These are phyloP conservation scores for Ruditapes philippinarum DNA, from an alignment of 1,140 invertebrate species.

Conservation along the genomic window DNA sequence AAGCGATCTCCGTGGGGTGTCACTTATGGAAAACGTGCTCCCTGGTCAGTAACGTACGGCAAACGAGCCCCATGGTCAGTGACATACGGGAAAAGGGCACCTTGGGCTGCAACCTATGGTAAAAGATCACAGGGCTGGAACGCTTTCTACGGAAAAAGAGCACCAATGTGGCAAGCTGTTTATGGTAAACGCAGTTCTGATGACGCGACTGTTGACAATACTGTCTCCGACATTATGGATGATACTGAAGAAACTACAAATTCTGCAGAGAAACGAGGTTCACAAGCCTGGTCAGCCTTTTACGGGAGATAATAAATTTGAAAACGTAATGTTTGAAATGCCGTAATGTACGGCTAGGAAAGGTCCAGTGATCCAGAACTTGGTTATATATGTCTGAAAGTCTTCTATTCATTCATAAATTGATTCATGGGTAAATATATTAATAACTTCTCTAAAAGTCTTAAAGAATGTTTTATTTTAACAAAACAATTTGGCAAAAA, in stretches of 20 bases:
- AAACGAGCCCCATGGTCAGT: slow-evolving; percentile 32
- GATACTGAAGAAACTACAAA: neutral
- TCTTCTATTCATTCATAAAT: no score
- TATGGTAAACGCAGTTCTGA: slow-evolving; percentile 15
- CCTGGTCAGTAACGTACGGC: slow-evolving; percentile 40
- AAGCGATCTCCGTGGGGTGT: neutral
- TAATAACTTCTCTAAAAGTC: no score
- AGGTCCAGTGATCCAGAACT: no score
- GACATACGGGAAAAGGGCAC: slow-evolving; percentile 38
- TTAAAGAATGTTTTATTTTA: no score
- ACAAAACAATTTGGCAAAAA: no score
- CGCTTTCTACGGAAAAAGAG: slow-evolving; percentile 17
- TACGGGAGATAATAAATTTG: slow-evolving; percentile 56
- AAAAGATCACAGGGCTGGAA: slow-evolving; percentile 44
- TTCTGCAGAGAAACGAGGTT: neutral
- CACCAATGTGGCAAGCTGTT: slow-evolving; percentile 9
- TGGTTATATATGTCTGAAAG: no score
- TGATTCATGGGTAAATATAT: no score
- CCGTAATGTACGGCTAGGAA: no score
- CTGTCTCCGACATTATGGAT: neutral
- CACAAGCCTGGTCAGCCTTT: slow-evolving; percentile 40
- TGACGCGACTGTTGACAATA: neutral
- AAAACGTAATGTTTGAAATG: no score
- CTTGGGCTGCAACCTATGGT: slow-evolving; percentile 42
- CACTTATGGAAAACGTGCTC: slow-evolving; percentile 25